Conservation (phyloP, 1,140 invertebrate species). For the Drosophila novamexicana region DNA sequence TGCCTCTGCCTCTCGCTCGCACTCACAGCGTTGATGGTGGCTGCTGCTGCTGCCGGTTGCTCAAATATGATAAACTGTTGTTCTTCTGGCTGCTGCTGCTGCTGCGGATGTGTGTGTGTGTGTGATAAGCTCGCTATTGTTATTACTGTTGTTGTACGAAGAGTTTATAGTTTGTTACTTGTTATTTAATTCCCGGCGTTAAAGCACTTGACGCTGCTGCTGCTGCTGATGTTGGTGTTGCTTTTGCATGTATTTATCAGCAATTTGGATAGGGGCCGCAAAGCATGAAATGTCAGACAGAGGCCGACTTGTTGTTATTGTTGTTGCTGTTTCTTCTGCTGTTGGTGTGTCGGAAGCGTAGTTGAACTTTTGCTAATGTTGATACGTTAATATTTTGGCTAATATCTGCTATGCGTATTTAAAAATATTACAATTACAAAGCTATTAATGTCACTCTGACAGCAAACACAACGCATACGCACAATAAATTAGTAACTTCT, state of each 20-base stretch:
- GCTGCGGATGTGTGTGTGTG: constrained; percentile 37
- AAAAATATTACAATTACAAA: constrained; percentile 32
- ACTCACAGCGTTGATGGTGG: constrained; percentile 19
- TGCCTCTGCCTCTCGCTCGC: constrained; percentile 14
- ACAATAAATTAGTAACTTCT: constrained; percentile 51
- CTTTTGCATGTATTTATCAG: constrained; percentile 49
- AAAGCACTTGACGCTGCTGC: constrained; percentile 38
- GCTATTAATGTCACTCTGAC: constrained; percentile 37
- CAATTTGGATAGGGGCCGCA: constrained; percentile 36
- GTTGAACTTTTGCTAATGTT: constrained; percentile 25
- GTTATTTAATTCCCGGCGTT: constrained; percentile 70
- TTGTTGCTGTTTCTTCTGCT: constrained; percentile 10
- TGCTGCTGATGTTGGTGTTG: constrained; percentile 19
- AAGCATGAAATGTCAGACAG: constrained; percentile 35
- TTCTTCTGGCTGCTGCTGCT: constrained; percentile 33
- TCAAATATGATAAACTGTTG: constrained; percentile 54
- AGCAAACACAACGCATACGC: constrained; percentile 35
- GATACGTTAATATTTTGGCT: constrained; percentile 1
- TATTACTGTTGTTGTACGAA: constrained; percentile 65
- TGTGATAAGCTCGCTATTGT: constrained; percentile 75
- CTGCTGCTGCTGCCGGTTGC: constrained; percentile 23
- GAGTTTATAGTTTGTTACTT: constrained; percentile 59
- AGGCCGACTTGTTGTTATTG: constrained; percentile 29
- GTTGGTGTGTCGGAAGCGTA: constrained; percentile 36
- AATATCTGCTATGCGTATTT: constrained; percentile 11